Evolutionary conservation across 92 coral and sea anemone genomes (phyloP).

Genomic region (Actinernus sp.): DNA sequence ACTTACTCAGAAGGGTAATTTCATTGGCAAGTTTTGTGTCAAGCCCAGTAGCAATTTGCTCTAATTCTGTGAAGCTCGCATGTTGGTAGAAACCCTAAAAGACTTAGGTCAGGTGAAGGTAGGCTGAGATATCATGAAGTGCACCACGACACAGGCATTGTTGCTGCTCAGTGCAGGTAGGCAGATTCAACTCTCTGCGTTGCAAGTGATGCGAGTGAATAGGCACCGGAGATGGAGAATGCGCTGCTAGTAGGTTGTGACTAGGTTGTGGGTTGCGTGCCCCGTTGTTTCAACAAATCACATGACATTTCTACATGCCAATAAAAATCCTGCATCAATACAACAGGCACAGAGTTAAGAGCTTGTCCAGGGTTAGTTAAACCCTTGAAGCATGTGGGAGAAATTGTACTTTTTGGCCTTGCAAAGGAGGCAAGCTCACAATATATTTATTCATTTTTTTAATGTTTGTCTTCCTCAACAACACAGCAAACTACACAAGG

Average conservation of each 20-base stretch:
- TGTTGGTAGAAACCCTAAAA: slow-evolving; percentile 80
- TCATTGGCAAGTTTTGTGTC: slow-evolving; percentile 41
- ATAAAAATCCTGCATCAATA: slow-evolving; percentile 71
- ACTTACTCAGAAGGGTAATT: slow-evolving; percentile 81
- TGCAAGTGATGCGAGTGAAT: slow-evolving; percentile 34
- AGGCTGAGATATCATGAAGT: slow-evolving; percentile 63
- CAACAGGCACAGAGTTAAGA: slow-evolving; percentile 26
- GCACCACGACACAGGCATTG: slow-evolving; percentile 70
- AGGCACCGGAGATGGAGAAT: slow-evolving; percentile 67
- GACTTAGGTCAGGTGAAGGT: slow-evolving; percentile 77
- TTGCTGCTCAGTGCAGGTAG: slow-evolving; percentile 65
- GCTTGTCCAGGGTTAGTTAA: too few species aligned
- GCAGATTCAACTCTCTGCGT: slow-evolving; percentile 66
- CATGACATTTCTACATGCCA: slow-evolving; percentile 71
- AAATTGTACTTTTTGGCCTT: too few species aligned
- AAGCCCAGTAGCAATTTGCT: slow-evolving; percentile 26
- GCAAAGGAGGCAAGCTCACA: too few species aligned
- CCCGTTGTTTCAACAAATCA: slow-evolving; percentile 86
- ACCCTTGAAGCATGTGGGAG: too few species aligned
- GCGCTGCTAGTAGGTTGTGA: slow-evolving; percentile 84
- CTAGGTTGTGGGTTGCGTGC: slow-evolving; percentile 59
- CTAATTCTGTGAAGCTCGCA: slow-evolving; percentile 62
- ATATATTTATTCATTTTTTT: too few species aligned
- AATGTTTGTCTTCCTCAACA: too few species aligned
- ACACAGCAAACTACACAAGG: too few species aligned